Evolutionary conservation across 2,888 invertebrate species (phyloP).

Genomic region (Microctonus hyperodae): DNA sequence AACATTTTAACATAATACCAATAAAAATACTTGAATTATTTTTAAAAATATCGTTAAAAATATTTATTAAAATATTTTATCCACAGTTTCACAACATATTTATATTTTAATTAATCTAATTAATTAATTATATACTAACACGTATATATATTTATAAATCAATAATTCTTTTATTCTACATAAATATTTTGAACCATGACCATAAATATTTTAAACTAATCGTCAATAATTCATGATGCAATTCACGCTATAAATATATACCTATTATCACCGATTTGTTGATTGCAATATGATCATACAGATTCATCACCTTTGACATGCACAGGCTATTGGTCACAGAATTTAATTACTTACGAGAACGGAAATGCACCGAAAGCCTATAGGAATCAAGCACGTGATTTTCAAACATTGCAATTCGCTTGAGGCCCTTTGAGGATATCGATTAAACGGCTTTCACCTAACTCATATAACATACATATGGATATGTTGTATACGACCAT

Average conservation of each 20-base stretch:
- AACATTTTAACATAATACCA: too few relatives aligned
- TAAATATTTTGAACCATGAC: too few relatives aligned
- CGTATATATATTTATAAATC: too few relatives aligned
- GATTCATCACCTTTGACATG: not conserved
- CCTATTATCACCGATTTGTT: not conserved
- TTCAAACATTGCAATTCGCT: constrained; percentile 34
- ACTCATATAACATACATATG: not conserved
- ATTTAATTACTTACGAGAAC: constrained; percentile 7
- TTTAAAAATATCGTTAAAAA: too few relatives aligned
- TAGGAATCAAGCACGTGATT: not conserved
- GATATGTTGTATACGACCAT: constrained; percentile 30
- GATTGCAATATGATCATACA: not conserved
- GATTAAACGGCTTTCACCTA: constrained; percentile 17
- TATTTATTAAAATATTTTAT: too few relatives aligned
- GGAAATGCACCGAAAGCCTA: constrained; percentile 17
- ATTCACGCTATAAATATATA: not conserved
- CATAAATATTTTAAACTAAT: too few relatives aligned
- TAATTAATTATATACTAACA: too few relatives aligned
- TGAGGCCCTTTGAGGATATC: constrained; percentile 34
- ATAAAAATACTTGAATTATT: too few relatives aligned
- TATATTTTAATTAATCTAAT: too few relatives aligned
- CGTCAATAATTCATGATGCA: too few relatives aligned
- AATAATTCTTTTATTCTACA: too few relatives aligned
- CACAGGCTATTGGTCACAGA: not conserved
- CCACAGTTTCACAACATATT: too few relatives aligned